A percentile compares a stretch with the other conserved stretches of the same genome.
These are phyloP conservation scores for Lepisosteus oculatus DNA, from an alignment of 2,113 vertebrate genomes.

Conservation along the genomic window DNA sequence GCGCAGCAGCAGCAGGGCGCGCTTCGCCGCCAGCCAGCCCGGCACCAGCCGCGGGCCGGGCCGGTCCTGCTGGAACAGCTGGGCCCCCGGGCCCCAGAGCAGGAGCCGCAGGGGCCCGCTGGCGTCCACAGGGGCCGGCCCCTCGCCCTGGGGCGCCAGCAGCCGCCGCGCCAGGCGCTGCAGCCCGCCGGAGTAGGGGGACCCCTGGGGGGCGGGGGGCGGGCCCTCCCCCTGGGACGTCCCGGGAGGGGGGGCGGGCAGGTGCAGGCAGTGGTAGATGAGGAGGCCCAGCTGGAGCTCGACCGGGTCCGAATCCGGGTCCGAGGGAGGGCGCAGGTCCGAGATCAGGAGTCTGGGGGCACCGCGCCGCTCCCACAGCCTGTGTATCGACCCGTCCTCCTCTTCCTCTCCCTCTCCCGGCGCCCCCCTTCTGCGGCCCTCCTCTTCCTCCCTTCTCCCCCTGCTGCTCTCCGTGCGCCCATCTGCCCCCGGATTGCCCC, in stretches of 20 bases:
- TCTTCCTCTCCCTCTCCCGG: too few relatives aligned
- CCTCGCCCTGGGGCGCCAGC: slow-evolving; percentile 25
- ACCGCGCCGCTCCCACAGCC: slow-evolving; percentile 41
- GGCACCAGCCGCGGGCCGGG: slow-evolving; percentile 31
- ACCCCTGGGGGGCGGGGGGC: slow-evolving; percentile 27
- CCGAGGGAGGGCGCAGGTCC: slow-evolving; percentile 30
- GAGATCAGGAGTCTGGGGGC: slow-evolving; percentile 62
- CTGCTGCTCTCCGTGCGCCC: neutral
- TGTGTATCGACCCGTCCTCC: slow-evolving; percentile 22
- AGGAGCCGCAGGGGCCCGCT: slow-evolving; percentile 64
- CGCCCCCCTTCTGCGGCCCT: too few relatives aligned
- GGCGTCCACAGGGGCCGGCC: slow-evolving; percentile 35
- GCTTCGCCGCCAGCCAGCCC: slow-evolving; percentile 59
- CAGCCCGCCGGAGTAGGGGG: slow-evolving; percentile 50
- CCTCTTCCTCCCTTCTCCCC: neutral
- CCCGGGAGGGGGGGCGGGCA: neutral
- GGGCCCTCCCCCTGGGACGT: slow-evolving; percentile 18
- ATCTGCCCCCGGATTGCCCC: too few relatives aligned
- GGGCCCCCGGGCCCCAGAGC: slow-evolving; percentile 72
- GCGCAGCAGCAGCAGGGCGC: slow-evolving; percentile 65
- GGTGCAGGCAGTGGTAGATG: slow-evolving; percentile 58
- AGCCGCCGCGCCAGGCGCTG: slow-evolving; percentile 53
- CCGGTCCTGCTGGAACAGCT: slow-evolving; percentile 44
- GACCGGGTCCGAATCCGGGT: slow-evolving; percentile 36
- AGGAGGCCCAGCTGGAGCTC: slow-evolving; percentile 55